phyloP scores from a whole-genome alignment of 2,797 vertebrate genomes.

The Scolopax rusticola region DNA sequence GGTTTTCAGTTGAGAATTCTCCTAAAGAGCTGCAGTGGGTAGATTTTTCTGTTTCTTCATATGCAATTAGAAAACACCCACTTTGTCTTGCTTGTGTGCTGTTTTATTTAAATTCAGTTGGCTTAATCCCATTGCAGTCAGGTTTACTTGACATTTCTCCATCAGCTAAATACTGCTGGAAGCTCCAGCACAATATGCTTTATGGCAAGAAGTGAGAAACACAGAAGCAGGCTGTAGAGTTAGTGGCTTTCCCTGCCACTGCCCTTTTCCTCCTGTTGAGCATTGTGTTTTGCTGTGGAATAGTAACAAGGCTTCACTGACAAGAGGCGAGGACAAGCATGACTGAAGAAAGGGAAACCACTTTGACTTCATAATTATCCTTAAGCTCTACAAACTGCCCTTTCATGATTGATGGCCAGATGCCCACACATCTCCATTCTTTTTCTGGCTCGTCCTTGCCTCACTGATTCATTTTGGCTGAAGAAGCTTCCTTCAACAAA shows the following conservation, averaged over 20 bases:
- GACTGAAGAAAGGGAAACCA: conserved; percentile 1
- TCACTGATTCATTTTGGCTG: conserved; percentile 8
- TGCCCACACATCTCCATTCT: background rate
- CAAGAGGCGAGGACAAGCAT: background rate
- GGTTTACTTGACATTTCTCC: background rate
- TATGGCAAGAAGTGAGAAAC: background rate
- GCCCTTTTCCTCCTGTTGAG: background rate
- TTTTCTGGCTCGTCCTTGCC: background rate
- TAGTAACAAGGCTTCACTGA: background rate
- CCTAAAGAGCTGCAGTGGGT: background rate
- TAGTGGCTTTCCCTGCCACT: background rate
- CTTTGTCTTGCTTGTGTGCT: background rate
- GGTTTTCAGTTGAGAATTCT: background rate
- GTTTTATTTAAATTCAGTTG: conserved; percentile 12
- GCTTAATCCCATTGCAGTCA: background rate
- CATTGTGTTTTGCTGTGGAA: background rate
- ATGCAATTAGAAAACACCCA: background rate
- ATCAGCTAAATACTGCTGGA: background rate
- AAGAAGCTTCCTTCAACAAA: background rate
- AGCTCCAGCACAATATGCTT: background rate
- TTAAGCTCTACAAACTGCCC: background rate
- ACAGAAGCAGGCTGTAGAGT: background rate
- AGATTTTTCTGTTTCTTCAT: background rate
- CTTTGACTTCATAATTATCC: background rate
- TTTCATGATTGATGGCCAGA: background rate